These are phyloP conservation scores for Heliopora coerulea DNA, from an alignment of 92 coral and sea anemone genomes.

Conservation along the genomic window DNA sequence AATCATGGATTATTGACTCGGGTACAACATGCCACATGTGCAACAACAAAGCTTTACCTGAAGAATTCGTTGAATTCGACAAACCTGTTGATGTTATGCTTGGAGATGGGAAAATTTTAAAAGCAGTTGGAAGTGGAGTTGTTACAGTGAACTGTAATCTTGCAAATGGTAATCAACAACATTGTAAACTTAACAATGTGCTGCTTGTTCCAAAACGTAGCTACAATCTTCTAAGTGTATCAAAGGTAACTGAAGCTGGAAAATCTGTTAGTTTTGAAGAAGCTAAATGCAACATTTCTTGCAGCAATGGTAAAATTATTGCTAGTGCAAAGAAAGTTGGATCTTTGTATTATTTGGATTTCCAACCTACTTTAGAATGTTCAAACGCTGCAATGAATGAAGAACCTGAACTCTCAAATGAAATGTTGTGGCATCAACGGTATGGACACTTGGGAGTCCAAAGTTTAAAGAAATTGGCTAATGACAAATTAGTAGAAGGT, in stretches of 20 bases:
- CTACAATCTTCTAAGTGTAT: constrained; percentile 57
- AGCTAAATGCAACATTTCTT: constrained; percentile 49
- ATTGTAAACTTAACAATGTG: constrained; percentile 51
- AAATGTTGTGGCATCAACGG: constrained; percentile 53
- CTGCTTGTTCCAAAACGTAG: constrained; percentile 55
- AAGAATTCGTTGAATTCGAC: constrained; percentile 33
- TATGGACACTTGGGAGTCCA: constrained; percentile 62
- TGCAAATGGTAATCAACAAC: constrained; percentile 37
- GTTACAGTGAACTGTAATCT: constrained; percentile 30
- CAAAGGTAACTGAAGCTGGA: constrained; percentile 50
- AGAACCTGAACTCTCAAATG: constrained; percentile 31
- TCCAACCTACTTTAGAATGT: background rate
- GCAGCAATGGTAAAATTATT: constrained; percentile 46
- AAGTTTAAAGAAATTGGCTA: constrained; percentile 53
- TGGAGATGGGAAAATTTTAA: constrained; percentile 44
- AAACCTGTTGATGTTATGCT: constrained; percentile 51
- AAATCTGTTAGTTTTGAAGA: constrained; percentile 55
- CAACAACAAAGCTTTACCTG: constrained; percentile 47
- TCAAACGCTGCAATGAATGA: constrained; percentile 29
- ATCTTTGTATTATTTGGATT: constrained; percentile 53
- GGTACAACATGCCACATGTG: constrained; percentile 64
- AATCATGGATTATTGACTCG: constrained; percentile 58
- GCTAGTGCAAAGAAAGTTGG: constrained; percentile 48
- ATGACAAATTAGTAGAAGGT: constrained; percentile 50
- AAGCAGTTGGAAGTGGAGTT: constrained; percentile 56